phyloP scores from a whole-genome alignment of 2,113 vertebrate species.

The Chrysemys picta region DNA sequence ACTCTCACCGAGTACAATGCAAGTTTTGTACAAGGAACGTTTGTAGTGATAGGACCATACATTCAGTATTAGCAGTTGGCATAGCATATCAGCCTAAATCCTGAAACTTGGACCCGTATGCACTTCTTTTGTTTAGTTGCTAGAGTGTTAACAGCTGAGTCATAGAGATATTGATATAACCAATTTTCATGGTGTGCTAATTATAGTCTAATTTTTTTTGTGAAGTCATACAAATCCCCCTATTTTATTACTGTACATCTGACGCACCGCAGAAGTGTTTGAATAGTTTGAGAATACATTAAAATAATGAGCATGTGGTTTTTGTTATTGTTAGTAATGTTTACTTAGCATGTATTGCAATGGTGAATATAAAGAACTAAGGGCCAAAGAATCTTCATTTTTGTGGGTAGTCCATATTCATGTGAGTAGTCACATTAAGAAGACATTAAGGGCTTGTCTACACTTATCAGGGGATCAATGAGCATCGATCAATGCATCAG shows the following conservation, averaged over 20 bases:
- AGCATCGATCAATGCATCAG: too few species aligned
- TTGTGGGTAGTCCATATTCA: not conserved
- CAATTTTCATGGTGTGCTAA: not conserved
- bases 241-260: not conserved
- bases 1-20: not conserved
- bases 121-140: not conserved
- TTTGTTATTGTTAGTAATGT: not conserved
- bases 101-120: not conserved
- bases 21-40: not conserved
- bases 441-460: not conserved
- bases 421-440: not conserved
- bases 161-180: not conserved
- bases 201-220: not conserved
- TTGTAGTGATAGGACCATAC: accelerated
- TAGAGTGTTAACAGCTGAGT: not conserved
- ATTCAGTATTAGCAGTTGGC: not conserved
- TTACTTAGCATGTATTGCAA: not conserved
- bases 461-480: too few species aligned
- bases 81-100: not conserved
- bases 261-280: not conserved
- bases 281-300: not conserved
- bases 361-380: not conserved
- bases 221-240: not conserved
- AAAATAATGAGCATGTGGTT: accelerated
- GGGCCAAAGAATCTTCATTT: not conserved